These are phyloP conservation scores for Polietes domitor DNA, from an alignment of 2,888 invertebrate genomes.

Conservation along the genomic window DNA sequence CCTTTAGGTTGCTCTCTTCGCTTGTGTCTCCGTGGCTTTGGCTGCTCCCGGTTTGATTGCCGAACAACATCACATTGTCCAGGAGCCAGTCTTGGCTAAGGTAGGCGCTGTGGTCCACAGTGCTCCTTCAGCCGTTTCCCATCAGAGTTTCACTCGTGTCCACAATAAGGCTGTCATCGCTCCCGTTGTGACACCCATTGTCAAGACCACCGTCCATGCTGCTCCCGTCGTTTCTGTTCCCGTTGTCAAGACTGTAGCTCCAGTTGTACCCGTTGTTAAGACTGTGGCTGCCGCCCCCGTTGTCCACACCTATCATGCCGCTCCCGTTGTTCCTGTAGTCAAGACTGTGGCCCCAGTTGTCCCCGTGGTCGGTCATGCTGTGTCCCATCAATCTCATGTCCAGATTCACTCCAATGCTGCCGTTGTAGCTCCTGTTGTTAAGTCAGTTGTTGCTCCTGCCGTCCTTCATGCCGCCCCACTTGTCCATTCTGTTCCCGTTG, in stretches of 20 bases:
- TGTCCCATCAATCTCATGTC: not conserved
- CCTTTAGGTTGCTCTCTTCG: slow-evolving; percentile 73
- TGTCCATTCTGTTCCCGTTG: slow-evolving; percentile 64
- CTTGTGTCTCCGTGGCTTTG: slow-evolving; percentile 76
- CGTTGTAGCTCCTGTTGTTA: slow-evolving; percentile 70
- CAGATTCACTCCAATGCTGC: not conserved
- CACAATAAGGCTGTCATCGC: slow-evolving; percentile 80
- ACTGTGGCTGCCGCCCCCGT: slow-evolving; percentile 50
- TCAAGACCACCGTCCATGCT: slow-evolving; percentile 71
- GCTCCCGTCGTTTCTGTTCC: slow-evolving; percentile 64
- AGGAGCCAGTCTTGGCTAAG: slow-evolving; percentile 77
- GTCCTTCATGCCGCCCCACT: slow-evolving; percentile 66
- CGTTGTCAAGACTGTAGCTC: slow-evolving; percentile 43
- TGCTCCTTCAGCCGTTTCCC: slow-evolving; percentile 82
- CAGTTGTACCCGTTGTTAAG: slow-evolving; percentile 67
- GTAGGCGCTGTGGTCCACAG: slow-evolving; percentile 76
- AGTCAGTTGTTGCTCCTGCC: slow-evolving; percentile 74
- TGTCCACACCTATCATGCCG: slow-evolving; percentile 39
- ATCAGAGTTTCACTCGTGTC: slow-evolving; percentile 83
- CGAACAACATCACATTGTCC: slow-evolving; percentile 70
- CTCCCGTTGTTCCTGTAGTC: not conserved
- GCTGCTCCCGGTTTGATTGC: slow-evolving; percentile 75
- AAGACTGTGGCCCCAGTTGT: slow-evolving; percentile 38
- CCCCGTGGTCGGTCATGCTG: slow-evolving; percentile 29
- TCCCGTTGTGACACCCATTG: slow-evolving; percentile 69